Evolutionary conservation across 2,113 vertebrate genomes (phyloP).

Genomic region (Pelmatolapia mariae): DNA sequence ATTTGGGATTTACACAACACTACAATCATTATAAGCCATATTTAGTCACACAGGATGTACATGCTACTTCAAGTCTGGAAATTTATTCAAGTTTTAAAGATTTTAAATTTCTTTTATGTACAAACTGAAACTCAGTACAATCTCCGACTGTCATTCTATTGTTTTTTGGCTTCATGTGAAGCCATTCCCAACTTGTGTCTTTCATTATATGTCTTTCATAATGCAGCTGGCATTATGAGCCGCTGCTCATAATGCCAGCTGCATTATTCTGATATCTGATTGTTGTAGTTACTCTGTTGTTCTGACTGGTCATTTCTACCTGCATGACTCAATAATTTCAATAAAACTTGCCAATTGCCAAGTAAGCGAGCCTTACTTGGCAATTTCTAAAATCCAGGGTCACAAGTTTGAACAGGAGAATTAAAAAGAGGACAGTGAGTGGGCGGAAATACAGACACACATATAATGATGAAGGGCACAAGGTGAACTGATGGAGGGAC

Average conservation of each 20-base stretch:
- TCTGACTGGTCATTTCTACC: background rate
- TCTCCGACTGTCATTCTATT: background rate
- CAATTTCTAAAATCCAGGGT: background rate
- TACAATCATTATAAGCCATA: background rate
- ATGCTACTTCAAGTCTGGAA: background rate
- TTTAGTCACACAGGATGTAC: background rate
- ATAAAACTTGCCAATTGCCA: background rate
- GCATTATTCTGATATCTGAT: background rate
- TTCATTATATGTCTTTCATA: background rate
- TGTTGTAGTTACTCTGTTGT: background rate
- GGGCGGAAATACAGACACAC: background rate
- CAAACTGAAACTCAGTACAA: background rate
- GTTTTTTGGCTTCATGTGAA: background rate
- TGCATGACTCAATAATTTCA: background rate
- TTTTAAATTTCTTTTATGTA: background rate
- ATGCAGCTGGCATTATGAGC: background rate
- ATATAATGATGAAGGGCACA: background rate
- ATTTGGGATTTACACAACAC: background rate
- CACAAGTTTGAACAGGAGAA: background rate
- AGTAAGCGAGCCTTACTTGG: background rate
- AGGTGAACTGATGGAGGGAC: background rate
- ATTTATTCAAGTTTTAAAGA: background rate
- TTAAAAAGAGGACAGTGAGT: background rate
- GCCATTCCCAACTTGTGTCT: background rate
- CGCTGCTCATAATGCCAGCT: background rate